Conservation (phyloP, 53 echinoderm and acorn worm genomes). For the Actinopyga echinites region DNA sequence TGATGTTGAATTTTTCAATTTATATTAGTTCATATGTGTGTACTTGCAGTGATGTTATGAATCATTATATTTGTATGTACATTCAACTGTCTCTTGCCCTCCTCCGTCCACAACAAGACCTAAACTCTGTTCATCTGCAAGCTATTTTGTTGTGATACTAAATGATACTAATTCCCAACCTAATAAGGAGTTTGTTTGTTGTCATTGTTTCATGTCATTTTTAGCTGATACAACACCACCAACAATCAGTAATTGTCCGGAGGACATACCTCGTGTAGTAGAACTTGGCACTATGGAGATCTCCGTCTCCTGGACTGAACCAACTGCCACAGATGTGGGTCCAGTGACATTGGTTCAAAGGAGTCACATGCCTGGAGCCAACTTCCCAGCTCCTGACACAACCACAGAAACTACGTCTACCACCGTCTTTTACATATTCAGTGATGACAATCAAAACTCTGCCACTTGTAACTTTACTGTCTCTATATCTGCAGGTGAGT, state of each 20-base stretch:
- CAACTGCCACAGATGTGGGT: slow-evolving; percentile 60
- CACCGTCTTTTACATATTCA: slow-evolving; percentile 44
- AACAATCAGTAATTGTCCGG: slow-evolving; percentile 57
- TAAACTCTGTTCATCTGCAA: too few species aligned
- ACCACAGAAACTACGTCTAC: slow-evolving; percentile 27
- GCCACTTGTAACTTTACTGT: slow-evolving; percentile 44
- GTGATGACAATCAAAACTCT: slow-evolving; percentile 43
- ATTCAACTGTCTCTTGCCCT: too few species aligned
- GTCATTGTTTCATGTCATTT: too few species aligned
- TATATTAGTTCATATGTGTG: too few species aligned
- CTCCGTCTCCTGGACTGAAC: slow-evolving; percentile 53
- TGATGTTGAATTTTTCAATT: too few species aligned
- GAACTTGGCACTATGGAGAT: neutral
- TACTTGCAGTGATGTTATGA: too few species aligned
- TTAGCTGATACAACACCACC: slow-evolving; percentile 55
- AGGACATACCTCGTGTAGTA: slow-evolving; percentile 27
- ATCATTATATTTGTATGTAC: too few species aligned
- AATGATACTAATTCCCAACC: too few species aligned
- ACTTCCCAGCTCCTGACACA: neutral
- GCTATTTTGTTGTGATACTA: too few species aligned
- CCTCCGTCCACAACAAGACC: too few species aligned
- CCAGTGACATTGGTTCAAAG: neutral
- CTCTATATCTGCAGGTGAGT: slow-evolving; percentile 50
- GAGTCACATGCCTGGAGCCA: neutral
- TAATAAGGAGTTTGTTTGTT: too few species aligned